Conservation (phyloP, 2,888 invertebrate species). For the Lutraria lutraria region DNA sequence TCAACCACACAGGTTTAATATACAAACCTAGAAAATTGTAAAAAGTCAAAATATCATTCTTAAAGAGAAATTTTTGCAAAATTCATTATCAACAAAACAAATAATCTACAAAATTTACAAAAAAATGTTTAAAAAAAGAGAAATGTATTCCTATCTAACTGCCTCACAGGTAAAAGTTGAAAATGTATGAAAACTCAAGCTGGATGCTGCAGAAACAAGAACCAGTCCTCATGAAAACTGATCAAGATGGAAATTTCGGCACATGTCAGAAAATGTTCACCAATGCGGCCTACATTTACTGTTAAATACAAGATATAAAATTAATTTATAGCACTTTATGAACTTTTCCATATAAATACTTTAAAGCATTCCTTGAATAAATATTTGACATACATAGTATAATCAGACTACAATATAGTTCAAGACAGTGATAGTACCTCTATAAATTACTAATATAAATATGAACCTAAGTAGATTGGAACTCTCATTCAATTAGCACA, state of each 20-base stretch:
- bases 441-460: conserved; percentile 7
- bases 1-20: too few species aligned
- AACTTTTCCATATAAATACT: background rate
- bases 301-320: background rate
- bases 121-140: too few species aligned
- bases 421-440: background rate
- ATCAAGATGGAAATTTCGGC: background rate
- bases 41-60: too few species aligned
- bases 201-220: background rate
- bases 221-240: background rate
- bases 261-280: background rate
- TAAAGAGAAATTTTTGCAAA: too few species aligned
- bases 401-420: background rate
- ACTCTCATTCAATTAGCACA: background rate
- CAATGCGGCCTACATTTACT: background rate
- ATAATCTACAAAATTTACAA: too few species aligned
- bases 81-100: too few species aligned
- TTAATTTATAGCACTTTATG: conserved; percentile 1
- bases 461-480: background rate
- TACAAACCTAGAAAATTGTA: too few species aligned
- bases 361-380: background rate
- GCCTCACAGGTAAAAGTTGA: background rate
- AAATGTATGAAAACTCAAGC: background rate
- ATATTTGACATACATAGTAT: background rate
- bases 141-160: background rate